Conservation (phyloP, 1,140 invertebrate species). For the Micrasema longulum region DNA sequence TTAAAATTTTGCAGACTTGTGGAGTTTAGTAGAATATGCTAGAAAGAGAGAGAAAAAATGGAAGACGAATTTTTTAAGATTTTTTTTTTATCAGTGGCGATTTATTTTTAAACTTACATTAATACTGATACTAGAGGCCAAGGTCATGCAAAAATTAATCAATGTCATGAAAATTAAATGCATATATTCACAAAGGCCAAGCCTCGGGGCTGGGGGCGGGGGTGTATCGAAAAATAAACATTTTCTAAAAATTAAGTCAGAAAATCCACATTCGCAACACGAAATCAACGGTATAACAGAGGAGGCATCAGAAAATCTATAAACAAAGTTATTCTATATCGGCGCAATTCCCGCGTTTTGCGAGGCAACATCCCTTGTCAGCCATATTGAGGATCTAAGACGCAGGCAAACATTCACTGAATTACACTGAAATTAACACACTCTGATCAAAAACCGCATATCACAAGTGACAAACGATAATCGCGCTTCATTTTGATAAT, state of each 20-base stretch:
- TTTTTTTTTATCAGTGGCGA: neutral
- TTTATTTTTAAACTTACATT: conserved; percentile 12
- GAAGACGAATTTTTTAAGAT: neutral
- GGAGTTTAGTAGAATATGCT: too few species aligned
- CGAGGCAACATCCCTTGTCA: conserved; percentile 68
- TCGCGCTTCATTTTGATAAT: conserved; percentile 16
- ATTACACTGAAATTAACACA: conserved; percentile 68
- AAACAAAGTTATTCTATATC: conserved; percentile 57
- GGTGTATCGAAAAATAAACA: conserved; percentile 65
- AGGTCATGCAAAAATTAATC: conserved; percentile 69
- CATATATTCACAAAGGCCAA: conserved; percentile 68
- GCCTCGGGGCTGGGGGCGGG: conserved; percentile 67
- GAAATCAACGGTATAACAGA: conserved; percentile 55
- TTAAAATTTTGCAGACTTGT: too few species aligned
- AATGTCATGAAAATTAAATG: conserved; percentile 67
- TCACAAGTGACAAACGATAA: conserved; percentile 9
- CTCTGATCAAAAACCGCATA: neutral
- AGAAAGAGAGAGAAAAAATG: conserved; percentile 12
- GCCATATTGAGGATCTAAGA: conserved; percentile 65
- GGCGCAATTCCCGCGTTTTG: conserved; percentile 70
- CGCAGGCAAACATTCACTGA: conserved; percentile 69
- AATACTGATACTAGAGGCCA: conserved; percentile 61
- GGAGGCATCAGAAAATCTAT: conserved; percentile 9
- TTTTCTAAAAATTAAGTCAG: conserved; percentile 63
- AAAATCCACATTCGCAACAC: conserved; percentile 66